Evolutionary conservation across 2,797 vertebrate species (phyloP).

Genomic region (Micrastur ruficollis): DNA sequence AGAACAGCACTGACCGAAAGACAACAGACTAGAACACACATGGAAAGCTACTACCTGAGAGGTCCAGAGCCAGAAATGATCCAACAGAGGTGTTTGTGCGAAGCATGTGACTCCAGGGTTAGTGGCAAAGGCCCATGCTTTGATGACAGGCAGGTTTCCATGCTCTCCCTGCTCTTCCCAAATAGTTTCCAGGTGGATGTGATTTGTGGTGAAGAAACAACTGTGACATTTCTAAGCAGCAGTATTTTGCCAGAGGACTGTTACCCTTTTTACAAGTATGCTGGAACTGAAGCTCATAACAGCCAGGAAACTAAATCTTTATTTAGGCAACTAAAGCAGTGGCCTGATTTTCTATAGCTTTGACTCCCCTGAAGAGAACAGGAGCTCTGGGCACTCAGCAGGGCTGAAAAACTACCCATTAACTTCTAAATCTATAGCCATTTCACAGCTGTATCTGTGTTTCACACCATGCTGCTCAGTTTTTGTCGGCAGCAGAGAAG

Average conservation of each 20-base stretch:
- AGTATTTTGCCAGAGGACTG: background rate
- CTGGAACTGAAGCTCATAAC: background rate
- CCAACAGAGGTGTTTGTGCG: background rate
- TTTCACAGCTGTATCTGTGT: conserved; percentile 12
- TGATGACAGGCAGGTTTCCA: background rate
- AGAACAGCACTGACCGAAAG: background rate
- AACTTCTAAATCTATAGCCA: conserved; percentile 6
- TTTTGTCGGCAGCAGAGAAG: background rate
- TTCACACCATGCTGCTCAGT: background rate
- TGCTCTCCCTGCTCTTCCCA: background rate
- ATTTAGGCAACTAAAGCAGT: background rate
- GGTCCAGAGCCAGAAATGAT: background rate
- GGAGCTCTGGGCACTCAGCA: background rate
- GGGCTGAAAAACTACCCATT: conserved; percentile 15
- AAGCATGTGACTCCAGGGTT: background rate
- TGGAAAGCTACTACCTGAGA: background rate
- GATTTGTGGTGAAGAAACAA: background rate
- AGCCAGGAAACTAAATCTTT: conserved; percentile 25
- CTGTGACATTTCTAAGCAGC: background rate
- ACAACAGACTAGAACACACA: background rate
- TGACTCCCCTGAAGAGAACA: background rate
- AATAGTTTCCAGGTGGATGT: background rate
- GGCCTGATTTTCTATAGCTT: conserved; percentile 22
- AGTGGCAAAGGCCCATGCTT: background rate
- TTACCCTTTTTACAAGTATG: background rate